Conservation (phyloP, 2,888 invertebrate species). For the Chromoteleia sp. region DNA sequence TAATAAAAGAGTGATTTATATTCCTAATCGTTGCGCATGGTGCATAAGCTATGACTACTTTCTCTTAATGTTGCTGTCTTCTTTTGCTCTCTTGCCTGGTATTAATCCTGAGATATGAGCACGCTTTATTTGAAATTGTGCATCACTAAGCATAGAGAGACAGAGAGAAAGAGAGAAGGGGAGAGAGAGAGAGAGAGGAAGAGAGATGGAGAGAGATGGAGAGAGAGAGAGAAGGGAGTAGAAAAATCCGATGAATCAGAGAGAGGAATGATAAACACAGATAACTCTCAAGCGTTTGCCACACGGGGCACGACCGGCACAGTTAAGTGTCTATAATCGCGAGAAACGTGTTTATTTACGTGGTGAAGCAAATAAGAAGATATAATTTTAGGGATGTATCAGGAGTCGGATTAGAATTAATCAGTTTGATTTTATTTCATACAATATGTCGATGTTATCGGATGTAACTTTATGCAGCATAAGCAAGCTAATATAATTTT, state of each 20-base stretch:
- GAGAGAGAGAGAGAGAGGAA: slow-evolving; percentile 15
- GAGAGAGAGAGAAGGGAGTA: slow-evolving; percentile 68
- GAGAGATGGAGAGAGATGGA: slow-evolving; percentile 58
- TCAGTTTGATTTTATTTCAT: slow-evolving; percentile 21
- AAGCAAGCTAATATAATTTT: too few relatives aligned
- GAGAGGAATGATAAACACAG: slow-evolving; percentile 64
- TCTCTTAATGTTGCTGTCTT: slow-evolving; percentile 69
- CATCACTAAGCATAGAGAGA: slow-evolving; percentile 68
- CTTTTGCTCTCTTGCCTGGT: slow-evolving; percentile 73
- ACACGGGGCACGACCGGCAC: slow-evolving; percentile 70
- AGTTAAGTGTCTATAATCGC: slow-evolving; percentile 77
- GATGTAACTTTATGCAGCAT: too few relatives aligned
- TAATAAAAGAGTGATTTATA: slow-evolving; percentile 54
- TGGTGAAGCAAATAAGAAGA: slow-evolving; percentile 25
- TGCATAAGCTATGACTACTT: slow-evolving; percentile 62
- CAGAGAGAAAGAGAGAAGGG: slow-evolving; percentile 62
- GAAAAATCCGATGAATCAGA: slow-evolving; percentile 58
- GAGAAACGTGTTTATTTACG: slow-evolving; percentile 75
- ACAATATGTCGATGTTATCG: not conserved
- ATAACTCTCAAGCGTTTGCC: slow-evolving; percentile 76
- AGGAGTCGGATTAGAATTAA: slow-evolving; percentile 49
- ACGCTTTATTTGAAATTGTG: slow-evolving; percentile 82
- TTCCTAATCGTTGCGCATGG: slow-evolving; percentile 60
- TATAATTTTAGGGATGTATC: slow-evolving; percentile 54
- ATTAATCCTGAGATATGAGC: slow-evolving; percentile 84